Base-by-base conservation (phyloP, 2,888 invertebrate genomes). In the Holacanthella duospinosa region DNA sequence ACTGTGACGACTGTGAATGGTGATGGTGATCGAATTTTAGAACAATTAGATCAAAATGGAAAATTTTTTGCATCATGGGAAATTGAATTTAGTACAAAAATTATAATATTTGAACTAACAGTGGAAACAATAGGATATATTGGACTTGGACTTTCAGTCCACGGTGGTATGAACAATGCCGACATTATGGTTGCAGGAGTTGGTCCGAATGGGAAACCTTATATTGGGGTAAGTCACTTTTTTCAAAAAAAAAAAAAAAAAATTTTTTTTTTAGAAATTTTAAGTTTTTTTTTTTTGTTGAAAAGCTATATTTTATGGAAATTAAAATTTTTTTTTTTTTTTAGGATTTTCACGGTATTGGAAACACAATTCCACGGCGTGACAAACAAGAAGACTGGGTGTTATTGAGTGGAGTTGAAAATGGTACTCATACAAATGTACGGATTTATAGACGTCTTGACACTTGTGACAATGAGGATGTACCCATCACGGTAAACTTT, bases 181-280 rank as follows among this genome's bases (percentile, higher is more conserved):
- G 69, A 69, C 53, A 66, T 69, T 12, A 59, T 68, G n/a, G 60
- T 69, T 29, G 69, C 66, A 59, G 69, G 69, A 56, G 64, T 69
- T 36, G n/a, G 55, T 64, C 65, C 68, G 61, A 63, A 68, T 63
- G 69, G 69, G 57, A 62, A 55, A n/a, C 63, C 65, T 28, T 69
- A 69, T 63, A 65, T 69, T 64, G 58, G 61, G 63, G 69, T 69
- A 65, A 12, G 53, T 24, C 53, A 53, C 53, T 9, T 4, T 16
- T 53, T n/a, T n/a, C n/a, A n/a, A n/a, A n/a, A n/a, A n/a, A n/a
- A n/a, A n/a, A n/a, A n/a, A n/a, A n/a, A n/a, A n/a, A n/a, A n/a
- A n/a, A n/a, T n/a, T n/a, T n/a, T n/a, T n/a, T n/a, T n/a, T n/a
- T n/a, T n/a, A n/a, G n/a, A n/a, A n/a, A n/a, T n/a, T n/a, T n/a